Evolutionary conservation across 2,113 vertebrate genomes (phyloP).

Genomic region (Tautogolabrus adspersus): DNA sequence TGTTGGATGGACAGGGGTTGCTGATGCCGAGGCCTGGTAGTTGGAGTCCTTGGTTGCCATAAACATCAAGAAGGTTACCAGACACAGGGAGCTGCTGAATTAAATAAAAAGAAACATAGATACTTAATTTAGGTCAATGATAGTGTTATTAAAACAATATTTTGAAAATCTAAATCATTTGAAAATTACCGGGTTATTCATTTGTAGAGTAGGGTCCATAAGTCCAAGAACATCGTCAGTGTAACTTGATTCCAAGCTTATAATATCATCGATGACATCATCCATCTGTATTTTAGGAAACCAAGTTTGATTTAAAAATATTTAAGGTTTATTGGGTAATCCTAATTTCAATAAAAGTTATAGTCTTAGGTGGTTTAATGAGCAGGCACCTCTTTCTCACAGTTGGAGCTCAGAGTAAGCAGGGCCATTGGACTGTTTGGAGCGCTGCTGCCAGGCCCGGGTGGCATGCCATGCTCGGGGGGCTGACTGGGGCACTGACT

Average conservation of each 20-base stretch:
- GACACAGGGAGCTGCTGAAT: constrained; percentile 79
- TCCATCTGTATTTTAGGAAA: constrained; percentile 84
- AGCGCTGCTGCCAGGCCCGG: constrained; percentile 85
- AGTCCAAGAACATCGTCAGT: constrained; percentile 91
- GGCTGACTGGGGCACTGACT: constrained; percentile 93
- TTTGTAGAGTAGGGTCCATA: constrained; percentile 87
- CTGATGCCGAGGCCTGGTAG: constrained; percentile 83
- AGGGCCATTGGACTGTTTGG: constrained; percentile 91
- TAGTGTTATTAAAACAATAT: not conserved
- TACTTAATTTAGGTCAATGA: not conserved
- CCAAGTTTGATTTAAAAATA: not conserved
- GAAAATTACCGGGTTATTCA: constrained; percentile 85
- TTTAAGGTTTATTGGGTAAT: not conserved
- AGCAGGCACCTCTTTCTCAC: constrained; percentile 84
- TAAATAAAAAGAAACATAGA: not conserved
- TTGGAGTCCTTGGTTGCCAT: constrained; percentile 82
- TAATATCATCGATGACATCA: constrained; percentile 94
- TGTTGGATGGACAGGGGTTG: constrained; percentile 89
- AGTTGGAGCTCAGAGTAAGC: constrained; percentile 87
- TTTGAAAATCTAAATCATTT: not conserved
- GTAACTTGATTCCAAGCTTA: constrained; percentile 93
- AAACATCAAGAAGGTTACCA: constrained; percentile 88
- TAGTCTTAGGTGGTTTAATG: not conserved
- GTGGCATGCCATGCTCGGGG: constrained; percentile 94
- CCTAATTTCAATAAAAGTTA: not conserved